phyloP scores from a whole-genome alignment of 2,888 invertebrate genomes.

The Drosophila parthenogenetica region DNA sequence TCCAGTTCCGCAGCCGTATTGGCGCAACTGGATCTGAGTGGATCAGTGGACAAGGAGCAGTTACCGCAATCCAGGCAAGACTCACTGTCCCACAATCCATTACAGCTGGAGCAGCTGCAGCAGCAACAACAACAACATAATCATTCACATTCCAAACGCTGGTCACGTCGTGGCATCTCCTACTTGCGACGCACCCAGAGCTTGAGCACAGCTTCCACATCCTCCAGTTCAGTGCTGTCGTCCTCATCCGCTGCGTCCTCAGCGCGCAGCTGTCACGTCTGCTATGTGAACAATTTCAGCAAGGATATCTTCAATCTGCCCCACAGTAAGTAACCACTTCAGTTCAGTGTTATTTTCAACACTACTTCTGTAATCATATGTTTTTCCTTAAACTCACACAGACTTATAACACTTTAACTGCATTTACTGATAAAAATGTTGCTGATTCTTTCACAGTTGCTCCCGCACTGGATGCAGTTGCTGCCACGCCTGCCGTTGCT shows the following conservation, averaged over 20 bases:
- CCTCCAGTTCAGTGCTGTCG: background rate
- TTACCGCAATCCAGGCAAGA: too few species aligned
- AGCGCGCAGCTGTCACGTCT: slow-evolving; percentile 84
- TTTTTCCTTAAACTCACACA: too few species aligned
- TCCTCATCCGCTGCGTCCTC: slow-evolving; percentile 45
- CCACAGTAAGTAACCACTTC: background rate
- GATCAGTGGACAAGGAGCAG: slow-evolving; percentile 1
- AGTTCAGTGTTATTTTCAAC: too few species aligned
- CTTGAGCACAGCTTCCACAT: slow-evolving; percentile 67
- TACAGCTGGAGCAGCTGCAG: slow-evolving; percentile 36
- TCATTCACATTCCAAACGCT: slow-evolving; percentile 67
- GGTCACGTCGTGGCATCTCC: slow-evolving; percentile 46
- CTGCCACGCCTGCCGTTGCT: slow-evolving; percentile 26
- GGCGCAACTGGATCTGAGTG: slow-evolving; percentile 5
- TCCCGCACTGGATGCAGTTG: slow-evolving; percentile 12
- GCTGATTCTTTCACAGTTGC: slow-evolving; percentile 16
- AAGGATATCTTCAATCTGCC: slow-evolving; percentile 84
- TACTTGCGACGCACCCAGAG: slow-evolving; percentile 83
- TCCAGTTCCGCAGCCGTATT: slow-evolving; percentile 3
- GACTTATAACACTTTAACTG: too few species aligned
- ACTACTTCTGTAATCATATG: too few species aligned
- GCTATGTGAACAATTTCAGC: slow-evolving; percentile 84
- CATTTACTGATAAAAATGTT: background rate
- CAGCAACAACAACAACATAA: slow-evolving; percentile 39
- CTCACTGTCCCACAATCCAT: too few species aligned